Base-by-base conservation (phyloP, 2,797 vertebrate genomes). In the Botia almorhae region DNA sequence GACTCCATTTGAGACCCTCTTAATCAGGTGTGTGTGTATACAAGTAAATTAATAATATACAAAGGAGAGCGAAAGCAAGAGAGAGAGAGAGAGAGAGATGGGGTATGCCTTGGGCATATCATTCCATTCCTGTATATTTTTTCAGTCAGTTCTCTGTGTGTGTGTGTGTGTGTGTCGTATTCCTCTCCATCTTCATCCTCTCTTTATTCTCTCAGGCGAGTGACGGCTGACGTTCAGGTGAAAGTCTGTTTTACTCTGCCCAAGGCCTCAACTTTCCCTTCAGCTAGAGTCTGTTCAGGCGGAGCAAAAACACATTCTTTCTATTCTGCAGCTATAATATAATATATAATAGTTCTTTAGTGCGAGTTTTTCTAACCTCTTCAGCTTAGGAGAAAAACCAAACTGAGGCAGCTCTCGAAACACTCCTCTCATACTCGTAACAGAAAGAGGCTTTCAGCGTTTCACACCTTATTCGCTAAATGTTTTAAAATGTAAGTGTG, bases 121-220 rank as follows among this genome's bases (percentile, higher is more conserved):
- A 17, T 64, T 64, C 61, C 29, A 64, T 64, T 36, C 61, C 17
- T 64, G 61, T 64, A 64, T 36, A 64, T n/a, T 33, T 60, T 64
- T 64, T 64, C 29, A 64, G 26, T 7, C 16, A 64, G 33, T 17
- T 33, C 5, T 43, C 0, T 43, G 4, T 43, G 39, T 43, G 39
- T 10, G 23, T 33, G 1, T 43, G 5, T 43, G 4, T 43, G 39
- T 43, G 39, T 10, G 23, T 26, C 23, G 1, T 26, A 26, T 26
- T 61, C 23, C 26, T 16, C 29, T 53, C 17, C 12, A 53, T 53
- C 51, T 53, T 53, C 12, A 46, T 53, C 51, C 5, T 64, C 48
- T 50, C 48, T 61, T 13, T 1, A 21, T 14, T 5, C 11, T 21
- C 21, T 63, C 26, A 11, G 61, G 61, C 61, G 6, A 33, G 7